Percentiles rank a stretch among this genome's conserved stretches.
These are phyloP conservation scores for Drosophila meridionalis DNA, from an alignment of 2,888 invertebrate species.

Conservation along the genomic window DNA sequence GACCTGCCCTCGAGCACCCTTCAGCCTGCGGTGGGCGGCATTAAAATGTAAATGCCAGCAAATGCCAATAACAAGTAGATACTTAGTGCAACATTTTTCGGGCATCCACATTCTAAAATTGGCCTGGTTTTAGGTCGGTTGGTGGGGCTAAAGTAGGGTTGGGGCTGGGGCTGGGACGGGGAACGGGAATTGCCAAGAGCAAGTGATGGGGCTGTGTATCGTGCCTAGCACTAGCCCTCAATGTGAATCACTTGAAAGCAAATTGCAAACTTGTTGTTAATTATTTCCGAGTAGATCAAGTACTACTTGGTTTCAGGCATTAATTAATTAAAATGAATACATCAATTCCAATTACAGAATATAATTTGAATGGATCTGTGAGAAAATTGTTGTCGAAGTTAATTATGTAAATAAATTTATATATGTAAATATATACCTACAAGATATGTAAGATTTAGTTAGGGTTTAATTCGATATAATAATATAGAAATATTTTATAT, in stretches of 20 bases:
- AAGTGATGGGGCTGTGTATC: constrained; percentile 22
- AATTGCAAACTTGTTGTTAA: constrained; percentile 5
- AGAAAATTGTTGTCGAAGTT: not conserved
- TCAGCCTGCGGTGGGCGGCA: constrained; percentile 47
- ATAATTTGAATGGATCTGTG: not conserved
- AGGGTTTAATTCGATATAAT: too few species aligned
- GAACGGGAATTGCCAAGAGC: constrained; percentile 23
- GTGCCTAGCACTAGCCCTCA: not conserved
- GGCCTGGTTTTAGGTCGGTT: constrained; percentile 3
- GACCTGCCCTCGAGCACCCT: constrained; percentile 16
- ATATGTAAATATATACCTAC: too few species aligned
- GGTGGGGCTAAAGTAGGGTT: not conserved
- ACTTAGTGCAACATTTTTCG: constrained; percentile 57
- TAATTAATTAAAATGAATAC: constrained; percentile 20
- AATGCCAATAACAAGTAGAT: constrained; percentile 67
- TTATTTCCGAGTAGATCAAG: constrained; percentile 5
- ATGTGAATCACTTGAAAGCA: constrained; percentile 19
- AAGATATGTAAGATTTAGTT: too few species aligned
- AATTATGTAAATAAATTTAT: too few species aligned
- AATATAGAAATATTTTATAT: too few species aligned
- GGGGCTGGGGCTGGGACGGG: too few species aligned
- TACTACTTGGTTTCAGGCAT: not conserved
- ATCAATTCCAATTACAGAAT: not conserved
- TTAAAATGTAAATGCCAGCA: constrained; percentile 73
- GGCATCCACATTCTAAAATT: constrained; percentile 17